Base-by-base conservation (phyloP, 2,113 vertebrate genomes). In the Cranoglanis bouderius region DNA sequence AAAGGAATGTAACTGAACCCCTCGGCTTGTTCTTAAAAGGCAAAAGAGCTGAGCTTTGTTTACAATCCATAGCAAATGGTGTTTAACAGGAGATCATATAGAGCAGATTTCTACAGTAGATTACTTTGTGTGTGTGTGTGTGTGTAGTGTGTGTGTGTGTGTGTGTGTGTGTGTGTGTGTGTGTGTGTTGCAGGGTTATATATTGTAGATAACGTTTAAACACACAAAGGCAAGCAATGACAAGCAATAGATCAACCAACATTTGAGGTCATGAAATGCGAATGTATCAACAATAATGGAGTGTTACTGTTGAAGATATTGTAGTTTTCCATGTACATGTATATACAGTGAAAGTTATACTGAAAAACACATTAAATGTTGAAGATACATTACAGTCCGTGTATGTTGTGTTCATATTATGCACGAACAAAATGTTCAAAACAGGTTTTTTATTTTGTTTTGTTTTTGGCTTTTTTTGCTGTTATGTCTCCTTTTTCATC, bases 1-100 rank as follows among this genome's bases (percentile, higher is more conserved):
- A 57, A 85, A 55, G 67, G 65, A 74, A 85, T 74, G 84, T 40
- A 85, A 74, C 67, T 29, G 21, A 85, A 57, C 84, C 40, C 67
- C 32, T 35, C 6, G 16, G 49, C 65, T 29, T 72, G 46, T 35
- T 85, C 65, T 55, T 85, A 85, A 21, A 85, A 51, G 65, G 84
- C 7, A 55, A 85, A 72, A 55, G 67, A 57, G 7, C 35, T 1
- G 1, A 40, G 51, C 53, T 57, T 74, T 83, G 81, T 83, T 61
- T 61, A 83, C 81, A 83, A 43, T 83, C 57, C 81, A 83, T 40
- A 83, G 55, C 81, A 61, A 83, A 83, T 83, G 35, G 63, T 74
- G 67, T 85, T 74, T 74, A 85, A 40, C 21, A 4, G n/a, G n/a
- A 74, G 67, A 55, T 85, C 67, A 40, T 74, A 57, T 85, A 55